Base-by-base conservation (phyloP, 92 coral and sea anemone genomes). In the Porites lobata region DNA sequence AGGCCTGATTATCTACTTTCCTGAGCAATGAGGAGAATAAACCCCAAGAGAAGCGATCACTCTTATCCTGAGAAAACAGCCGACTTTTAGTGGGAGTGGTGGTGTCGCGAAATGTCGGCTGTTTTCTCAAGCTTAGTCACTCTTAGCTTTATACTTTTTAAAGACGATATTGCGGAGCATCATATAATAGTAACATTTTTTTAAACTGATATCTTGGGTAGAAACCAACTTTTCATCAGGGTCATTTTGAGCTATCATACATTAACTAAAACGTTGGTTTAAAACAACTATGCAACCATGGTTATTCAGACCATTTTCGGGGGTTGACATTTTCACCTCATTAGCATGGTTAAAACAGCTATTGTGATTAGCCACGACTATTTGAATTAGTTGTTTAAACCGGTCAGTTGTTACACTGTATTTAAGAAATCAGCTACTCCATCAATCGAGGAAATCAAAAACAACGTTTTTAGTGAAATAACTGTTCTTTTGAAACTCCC, bases 221-320 rank as follows among this genome's bases (percentile, higher is more conserved):
- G 69, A 64, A 64, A 64, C 69, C 20, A 64, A 64, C 69, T 64
- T 64, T 18, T 64, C 19, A 15, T 64, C 2, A 64, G 69, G 29
- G 69, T 4, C 47, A 38, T 64, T 64, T 64, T 64, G 29, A 64
- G 1, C 69, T 64, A 64, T 64, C 69, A 64, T 64, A 17, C 8
- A 64, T 64, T 15, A 64, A 64, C 69, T 64, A 64, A 64, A 15
- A 64, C 69, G 12, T n/a, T 64, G 20, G 69, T 0, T 64, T n/a
- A 64, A 64, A n/a, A 64, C 69, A 64, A 64, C 69, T 64, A 64
- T 64, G 69, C 69, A 64, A n/a, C 69, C 24, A 15, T 64, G 69
- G 24, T 64, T 64, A 64, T 64, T 22, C 17, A n/a, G 69, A 52
- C 77, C 52, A 24, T 72, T 72, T 64, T 7, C 12, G 17, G 17